Percentiles rank a stretch among this genome's conserved stretches.
These are phyloP conservation scores for Muscicapa adusta DNA, from an alignment of 2,113 vertebrate species.

Conservation along the genomic window DNA sequence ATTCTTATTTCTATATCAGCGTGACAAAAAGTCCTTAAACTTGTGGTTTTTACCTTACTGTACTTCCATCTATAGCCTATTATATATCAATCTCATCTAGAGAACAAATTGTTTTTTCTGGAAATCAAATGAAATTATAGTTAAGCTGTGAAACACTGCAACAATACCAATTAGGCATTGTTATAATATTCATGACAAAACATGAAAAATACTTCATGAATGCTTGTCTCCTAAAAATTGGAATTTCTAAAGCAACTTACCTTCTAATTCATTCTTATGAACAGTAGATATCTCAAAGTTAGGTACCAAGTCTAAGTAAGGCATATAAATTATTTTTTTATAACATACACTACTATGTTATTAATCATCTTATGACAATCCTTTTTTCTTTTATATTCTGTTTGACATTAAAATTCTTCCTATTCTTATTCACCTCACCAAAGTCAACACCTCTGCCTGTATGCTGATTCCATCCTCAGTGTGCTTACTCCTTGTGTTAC, in stretches of 20 bases:
- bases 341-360: background rate
- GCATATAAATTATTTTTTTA: background rate
- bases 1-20: background rate
- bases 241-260: background rate
- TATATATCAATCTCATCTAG: background rate
- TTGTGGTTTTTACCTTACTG: background rate
- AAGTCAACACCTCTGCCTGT: background rate
- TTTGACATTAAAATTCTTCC: background rate
- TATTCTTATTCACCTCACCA: background rate
- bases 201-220: background rate
- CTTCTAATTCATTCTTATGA: background rate
- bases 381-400: background rate
- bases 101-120: background rate
- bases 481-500: background rate
- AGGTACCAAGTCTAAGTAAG: background rate
- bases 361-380: background rate
- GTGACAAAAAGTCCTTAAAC: background rate
- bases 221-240: background rate
- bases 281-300: background rate
- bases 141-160: background rate
- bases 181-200: background rate
- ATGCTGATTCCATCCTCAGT: background rate
- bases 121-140: background rate
- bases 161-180: background rate
- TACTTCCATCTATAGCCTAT: background rate